Percentiles rank a stretch among this genome's conserved stretches.
Evolutionary conservation across 2,113 vertebrate species (phyloP).

Genomic region (Mesembrinibis cayennensis): DNA sequence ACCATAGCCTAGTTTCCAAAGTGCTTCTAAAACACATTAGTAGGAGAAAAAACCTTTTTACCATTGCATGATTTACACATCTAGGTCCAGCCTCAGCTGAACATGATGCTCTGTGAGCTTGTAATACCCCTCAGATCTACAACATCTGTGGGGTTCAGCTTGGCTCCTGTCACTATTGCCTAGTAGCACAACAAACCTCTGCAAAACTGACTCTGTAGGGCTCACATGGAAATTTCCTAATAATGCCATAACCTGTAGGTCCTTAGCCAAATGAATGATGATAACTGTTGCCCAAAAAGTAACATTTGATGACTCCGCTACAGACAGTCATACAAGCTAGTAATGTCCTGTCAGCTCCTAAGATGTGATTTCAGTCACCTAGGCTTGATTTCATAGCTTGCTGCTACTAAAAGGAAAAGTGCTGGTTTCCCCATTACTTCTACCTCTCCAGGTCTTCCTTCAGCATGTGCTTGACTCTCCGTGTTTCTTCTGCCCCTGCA

Average conservation of each 20-base stretch:
- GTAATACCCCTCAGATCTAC: background rate
- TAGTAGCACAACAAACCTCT: background rate
- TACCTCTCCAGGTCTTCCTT: background rate
- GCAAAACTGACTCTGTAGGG: background rate
- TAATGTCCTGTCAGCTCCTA: background rate
- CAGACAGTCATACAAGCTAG: background rate
- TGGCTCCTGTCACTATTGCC: background rate
- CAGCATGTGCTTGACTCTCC: background rate
- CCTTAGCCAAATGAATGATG: background rate
- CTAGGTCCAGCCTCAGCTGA: background rate
- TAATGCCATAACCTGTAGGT: background rate
- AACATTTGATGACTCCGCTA: background rate
- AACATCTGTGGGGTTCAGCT: background rate
- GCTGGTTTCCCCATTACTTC: background rate
- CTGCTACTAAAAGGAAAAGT: background rate
- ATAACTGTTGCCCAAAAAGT: background rate
- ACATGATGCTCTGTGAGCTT: background rate
- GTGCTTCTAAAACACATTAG: background rate
- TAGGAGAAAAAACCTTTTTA: background rate
- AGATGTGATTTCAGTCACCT: background rate
- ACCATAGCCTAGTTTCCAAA: background rate
- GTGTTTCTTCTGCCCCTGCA: background rate
- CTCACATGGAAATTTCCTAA: background rate
- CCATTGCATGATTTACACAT: fast-evolving
- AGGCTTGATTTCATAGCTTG: background rate